A percentile compares a stretch with the other conserved stretches of the same genome.
Evolutionary conservation across 2,797 vertebrate genomes (phyloP).

Genomic region (Amblyopsis hoosieri): DNA sequence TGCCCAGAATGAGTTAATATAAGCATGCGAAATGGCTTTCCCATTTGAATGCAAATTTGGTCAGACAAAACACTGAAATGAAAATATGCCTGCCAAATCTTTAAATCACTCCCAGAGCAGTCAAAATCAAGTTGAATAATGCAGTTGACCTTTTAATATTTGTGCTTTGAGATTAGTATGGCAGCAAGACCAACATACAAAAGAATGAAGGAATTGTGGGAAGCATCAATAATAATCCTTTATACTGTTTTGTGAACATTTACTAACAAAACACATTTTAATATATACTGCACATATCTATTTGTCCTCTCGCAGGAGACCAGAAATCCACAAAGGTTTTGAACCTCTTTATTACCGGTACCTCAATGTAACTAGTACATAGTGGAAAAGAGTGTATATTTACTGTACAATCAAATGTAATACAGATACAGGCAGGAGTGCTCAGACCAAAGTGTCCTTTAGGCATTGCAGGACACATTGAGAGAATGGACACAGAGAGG

Average conservation of each 20-base stretch:
- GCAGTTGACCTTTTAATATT: background rate
- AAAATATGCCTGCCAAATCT: too few species aligned
- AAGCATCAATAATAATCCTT: background rate
- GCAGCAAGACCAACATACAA: background rate
- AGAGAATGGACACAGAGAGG: slow-evolving; percentile 39
- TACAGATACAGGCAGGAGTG: slow-evolving; percentile 47
- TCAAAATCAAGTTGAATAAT: too few species aligned
- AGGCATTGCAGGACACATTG: slow-evolving; percentile 67
- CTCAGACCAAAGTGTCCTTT: slow-evolving; percentile 52
- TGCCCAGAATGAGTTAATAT: background rate
- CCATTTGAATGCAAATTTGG: too few species aligned
- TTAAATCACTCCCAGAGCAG: too few species aligned
- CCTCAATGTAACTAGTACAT: slow-evolving; percentile 60
- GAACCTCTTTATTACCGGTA: slow-evolving; percentile 66
- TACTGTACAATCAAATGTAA: slow-evolving; percentile 77
- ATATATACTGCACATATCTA: background rate
- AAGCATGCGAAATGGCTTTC: background rate
- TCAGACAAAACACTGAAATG: too few species aligned
- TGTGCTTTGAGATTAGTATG: background rate
- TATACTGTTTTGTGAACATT: background rate
- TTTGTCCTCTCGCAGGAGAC: background rate
- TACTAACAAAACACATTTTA: background rate
- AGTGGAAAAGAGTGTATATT: slow-evolving; percentile 67
- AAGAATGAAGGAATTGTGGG: background rate
- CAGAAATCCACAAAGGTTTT: slow-evolving; percentile 28